Evolutionary conservation across 2,888 invertebrate genomes (phyloP).

Genomic region (Cyclophora punctaria): DNA sequence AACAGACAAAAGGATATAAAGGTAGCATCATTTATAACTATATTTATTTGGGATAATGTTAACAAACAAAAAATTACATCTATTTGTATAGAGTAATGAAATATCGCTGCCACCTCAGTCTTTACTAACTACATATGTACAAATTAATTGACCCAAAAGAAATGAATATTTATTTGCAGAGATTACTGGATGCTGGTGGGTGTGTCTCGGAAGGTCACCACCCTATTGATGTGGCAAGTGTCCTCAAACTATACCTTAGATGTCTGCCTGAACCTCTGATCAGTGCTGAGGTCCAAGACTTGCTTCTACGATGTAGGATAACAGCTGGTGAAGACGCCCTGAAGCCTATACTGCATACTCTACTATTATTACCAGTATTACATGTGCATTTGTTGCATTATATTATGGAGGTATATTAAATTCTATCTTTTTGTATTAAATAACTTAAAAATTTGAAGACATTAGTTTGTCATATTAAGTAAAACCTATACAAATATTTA

Average conservation of each 20-base stretch:
- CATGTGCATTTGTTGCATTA: slow-evolving; percentile 87
- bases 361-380: slow-evolving; percentile 83
- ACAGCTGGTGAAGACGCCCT: slow-evolving; percentile 73
- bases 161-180: slow-evolving; percentile 43
- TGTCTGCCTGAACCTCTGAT: slow-evolving; percentile 90
- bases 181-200: slow-evolving; percentile 81
- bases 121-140: too few species aligned
- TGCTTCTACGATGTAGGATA: slow-evolving; percentile 81
- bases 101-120: too few species aligned
- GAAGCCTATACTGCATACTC: slow-evolving; percentile 79
- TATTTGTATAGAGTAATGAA: too few species aligned
- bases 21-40: slow-evolving; percentile 43
- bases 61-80: too few species aligned
- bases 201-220: slow-evolving; percentile 81
- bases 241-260: slow-evolving; percentile 89
- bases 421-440: too few species aligned
- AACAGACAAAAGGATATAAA: slow-evolving; percentile 87
- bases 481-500: too few species aligned
- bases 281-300: slow-evolving; percentile 82
- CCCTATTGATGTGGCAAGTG: slow-evolving; percentile 89
- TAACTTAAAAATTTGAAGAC: too few species aligned
- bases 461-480: too few species aligned
- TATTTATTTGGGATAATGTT: too few species aligned
- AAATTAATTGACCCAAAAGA: too few species aligned
- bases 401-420: slow-evolving; percentile 80